phyloP scores from a whole-genome alignment of 2,888 invertebrate species.

The Eutolmus rufibarbis region DNA sequence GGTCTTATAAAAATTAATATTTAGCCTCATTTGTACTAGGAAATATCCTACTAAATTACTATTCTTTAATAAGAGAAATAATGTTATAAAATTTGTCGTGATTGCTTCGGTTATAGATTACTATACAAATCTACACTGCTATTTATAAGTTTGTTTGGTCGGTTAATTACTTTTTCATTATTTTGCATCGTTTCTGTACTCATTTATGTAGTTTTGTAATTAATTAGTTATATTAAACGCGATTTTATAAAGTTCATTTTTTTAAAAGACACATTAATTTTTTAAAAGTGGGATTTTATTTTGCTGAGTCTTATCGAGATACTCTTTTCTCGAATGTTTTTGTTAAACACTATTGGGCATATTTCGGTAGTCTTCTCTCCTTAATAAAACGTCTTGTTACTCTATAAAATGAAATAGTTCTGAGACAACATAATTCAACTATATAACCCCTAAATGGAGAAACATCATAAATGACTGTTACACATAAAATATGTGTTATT shows the following conservation, averaged over 20 bases:
- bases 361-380: neutral
- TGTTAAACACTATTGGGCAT: neutral
- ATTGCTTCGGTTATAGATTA: neutral
- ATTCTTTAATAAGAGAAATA: neutral
- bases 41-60: neutral
- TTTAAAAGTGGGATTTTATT: neutral
- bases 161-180: neutral
- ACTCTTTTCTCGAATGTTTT: neutral
- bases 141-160: neutral
- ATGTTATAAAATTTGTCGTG: neutral
- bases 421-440: too few species aligned
- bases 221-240: neutral
- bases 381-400: neutral
- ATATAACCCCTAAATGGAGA: too few species aligned
- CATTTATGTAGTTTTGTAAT: neutral
- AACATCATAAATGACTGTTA: too few species aligned
- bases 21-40: neutral
- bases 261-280: neutral
- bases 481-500: too few species aligned
- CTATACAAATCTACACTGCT: neutral
- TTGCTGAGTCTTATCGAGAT: neutral
- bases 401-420: neutral
- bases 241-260: neutral
- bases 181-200: neutral
- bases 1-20: neutral